phyloP scores from a whole-genome alignment of 2,113 vertebrate genomes.

The Lipotes vexillifer region DNA sequence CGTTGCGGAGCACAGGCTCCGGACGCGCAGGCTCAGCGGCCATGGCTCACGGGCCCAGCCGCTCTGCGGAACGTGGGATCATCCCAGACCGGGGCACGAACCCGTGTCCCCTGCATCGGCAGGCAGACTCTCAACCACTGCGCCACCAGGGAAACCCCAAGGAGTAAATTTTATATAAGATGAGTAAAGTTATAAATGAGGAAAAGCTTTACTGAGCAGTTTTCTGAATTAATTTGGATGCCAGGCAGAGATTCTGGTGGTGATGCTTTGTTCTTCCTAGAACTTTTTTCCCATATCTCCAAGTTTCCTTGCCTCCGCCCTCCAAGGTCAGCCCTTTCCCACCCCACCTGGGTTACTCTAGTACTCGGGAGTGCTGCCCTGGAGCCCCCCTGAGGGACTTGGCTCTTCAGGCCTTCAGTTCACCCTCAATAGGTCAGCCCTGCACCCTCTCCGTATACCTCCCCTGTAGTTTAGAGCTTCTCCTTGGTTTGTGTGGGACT shows the following conservation, averaged over 20 bases:
- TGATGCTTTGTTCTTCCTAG: neutral
- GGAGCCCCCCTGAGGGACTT: neutral
- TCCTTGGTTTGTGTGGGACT: neutral
- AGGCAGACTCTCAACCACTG: too few species aligned
- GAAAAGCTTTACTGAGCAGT: neutral
- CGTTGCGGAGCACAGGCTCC: too few species aligned
- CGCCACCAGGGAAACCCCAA: neutral
- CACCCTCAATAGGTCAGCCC: neutral
- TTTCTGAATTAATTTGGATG: neutral
- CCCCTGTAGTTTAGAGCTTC: neutral
- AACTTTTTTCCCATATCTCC: constrained; percentile 47
- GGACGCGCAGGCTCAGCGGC: too few species aligned
- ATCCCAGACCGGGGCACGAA: too few species aligned
- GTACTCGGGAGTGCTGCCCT: neutral
- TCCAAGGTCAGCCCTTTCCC: neutral
- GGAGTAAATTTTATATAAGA: neutral
- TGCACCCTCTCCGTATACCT: neutral
- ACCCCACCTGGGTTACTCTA: neutral
- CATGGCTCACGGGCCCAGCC: too few species aligned
- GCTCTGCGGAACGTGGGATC: too few species aligned
- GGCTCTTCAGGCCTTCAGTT: neutral
- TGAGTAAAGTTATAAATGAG: neutral
- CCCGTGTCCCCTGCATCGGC: too few species aligned
- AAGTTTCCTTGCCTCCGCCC: neutral
- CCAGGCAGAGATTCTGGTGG: neutral